Evolutionary conservation across 1,140 invertebrate genomes (phyloP), one percentile per base, ranked within the genome.

Genomic region (Sycobia sp.): DNA sequence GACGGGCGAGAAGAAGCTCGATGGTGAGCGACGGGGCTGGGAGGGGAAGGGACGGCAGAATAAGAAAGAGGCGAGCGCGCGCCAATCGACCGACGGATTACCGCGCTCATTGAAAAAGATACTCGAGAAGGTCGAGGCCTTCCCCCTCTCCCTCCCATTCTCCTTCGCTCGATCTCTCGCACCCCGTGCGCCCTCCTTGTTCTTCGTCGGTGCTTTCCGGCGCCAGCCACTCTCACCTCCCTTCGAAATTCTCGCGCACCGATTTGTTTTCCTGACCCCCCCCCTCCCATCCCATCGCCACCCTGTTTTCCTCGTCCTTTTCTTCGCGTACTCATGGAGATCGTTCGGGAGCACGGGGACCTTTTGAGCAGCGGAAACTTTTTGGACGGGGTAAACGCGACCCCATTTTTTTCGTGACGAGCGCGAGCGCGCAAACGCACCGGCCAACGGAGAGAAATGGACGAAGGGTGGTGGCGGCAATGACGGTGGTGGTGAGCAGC

Each of bases 51-150:
- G 50, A n/a, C 16, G 10, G 16, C 50, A 47, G 18, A n/a, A n/a
- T 57, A 18, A 64, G n/a, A 39, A 36, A 20, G 67, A 68, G 71
- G 64, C 62, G 23, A 32, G 32, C 11, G 57, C 69, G 67, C 72
- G 74, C 69, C 74, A 71, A 76, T 69, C 73, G 69, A 71, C 67
- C 71, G 70, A 71, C 71, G 71, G 72, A 77, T 77, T 74, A 72
- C 72, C 66, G 34, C 65, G 70, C 69, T 77, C 77, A 77, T 78
- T 77, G 75, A 77, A 63, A 71, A 57, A 67, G 65, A 72, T 71
- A 69, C 69, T 68, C 67, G 32, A 44, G 20, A 34, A 32, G 36
- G 13, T 39, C 46, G 39, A 25, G 4, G 13, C 32, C n/a, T 49
- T n/a, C n/a, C 41, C n/a, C 16, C 20, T 25, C 39, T 20, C 11